Conservation (phyloP, 1,140 invertebrate genomes). For the Drosophila tsacasi region DNA sequence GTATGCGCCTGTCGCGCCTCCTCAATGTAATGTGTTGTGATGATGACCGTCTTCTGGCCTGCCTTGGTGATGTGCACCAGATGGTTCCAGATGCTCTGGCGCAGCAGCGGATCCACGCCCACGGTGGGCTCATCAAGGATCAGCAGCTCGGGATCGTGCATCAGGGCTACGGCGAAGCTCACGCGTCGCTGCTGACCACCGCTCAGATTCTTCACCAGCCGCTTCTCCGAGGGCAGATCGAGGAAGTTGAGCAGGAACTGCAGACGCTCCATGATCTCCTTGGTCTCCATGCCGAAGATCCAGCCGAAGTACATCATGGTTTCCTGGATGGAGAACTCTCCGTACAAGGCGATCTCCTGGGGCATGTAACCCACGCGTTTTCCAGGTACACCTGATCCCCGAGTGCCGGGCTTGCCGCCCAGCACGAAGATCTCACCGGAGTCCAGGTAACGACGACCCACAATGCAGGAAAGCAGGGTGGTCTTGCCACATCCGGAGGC, state of each 20-base stretch:
- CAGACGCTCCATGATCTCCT: slow-evolving; percentile 92
- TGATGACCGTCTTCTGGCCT: slow-evolving; percentile 94
- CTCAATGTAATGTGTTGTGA: slow-evolving; percentile 97
- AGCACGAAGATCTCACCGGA: slow-evolving; percentile 93
- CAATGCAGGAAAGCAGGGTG: slow-evolving; percentile 93
- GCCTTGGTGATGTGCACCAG: slow-evolving; percentile 93
- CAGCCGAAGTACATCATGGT: slow-evolving; percentile 99
- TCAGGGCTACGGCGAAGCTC: slow-evolving; percentile 95
- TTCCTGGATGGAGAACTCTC: slow-evolving; percentile 97
- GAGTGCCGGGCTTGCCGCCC: slow-evolving; percentile 92
- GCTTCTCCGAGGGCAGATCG: slow-evolving; percentile 93
- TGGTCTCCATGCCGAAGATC: slow-evolving; percentile 95
- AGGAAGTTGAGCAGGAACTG: slow-evolving; percentile 96
- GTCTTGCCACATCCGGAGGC: slow-evolving; percentile 95
- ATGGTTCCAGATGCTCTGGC: slow-evolving; percentile 97
- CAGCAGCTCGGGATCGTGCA: slow-evolving; percentile 96
- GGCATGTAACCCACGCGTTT: slow-evolving; percentile 94
- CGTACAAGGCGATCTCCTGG: slow-evolving; percentile 97
- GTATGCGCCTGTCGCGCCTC: slow-evolving; percentile 95
- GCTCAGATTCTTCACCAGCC: slow-evolving; percentile 95
- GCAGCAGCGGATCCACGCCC: slow-evolving; percentile 94
- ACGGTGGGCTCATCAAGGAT: slow-evolving; percentile 98
- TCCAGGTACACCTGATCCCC: slow-evolving; percentile 94
- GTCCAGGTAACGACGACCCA: slow-evolving; percentile 91
- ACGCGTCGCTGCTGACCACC: slow-evolving; percentile 97